Base-by-base conservation (phyloP, 2,888 invertebrate genomes). In the Steromphala cineraria region DNA sequence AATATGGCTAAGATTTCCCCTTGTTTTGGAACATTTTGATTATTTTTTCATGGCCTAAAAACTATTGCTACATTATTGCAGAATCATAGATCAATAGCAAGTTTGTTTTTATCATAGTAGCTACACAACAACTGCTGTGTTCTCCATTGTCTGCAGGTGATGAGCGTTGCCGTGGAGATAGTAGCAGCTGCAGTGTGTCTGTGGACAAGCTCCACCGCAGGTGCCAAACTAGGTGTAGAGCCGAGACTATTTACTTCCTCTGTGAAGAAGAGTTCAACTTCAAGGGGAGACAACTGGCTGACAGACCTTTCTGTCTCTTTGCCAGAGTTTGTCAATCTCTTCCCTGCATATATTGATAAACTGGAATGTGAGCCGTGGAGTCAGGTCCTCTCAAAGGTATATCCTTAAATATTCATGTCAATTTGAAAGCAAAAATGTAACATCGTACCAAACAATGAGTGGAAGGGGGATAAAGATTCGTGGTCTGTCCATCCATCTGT, bases 361-460 rank as follows among this genome's bases (percentile, higher is more conserved):
- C 24, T 85, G 21, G 78, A 83, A 19, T 67, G 67, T 28, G 88
- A 88, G 55, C 89, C 89, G 19, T 90, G 89, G 89, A 82, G 81
- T 79, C 88, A 86, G 62, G 81, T 89, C 21, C 24, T 86, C 53
- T 83, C 86, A 46, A 89, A 88, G 87, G 90, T 89, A 40, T 19
- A 15, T 24, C 75, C 15, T 53, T 31, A 15, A 21, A 53, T 31
- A 17, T 52, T 28, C 13, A 10, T n/a, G n/a, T 19, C 21, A 40
- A 67, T n/a, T n/a, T n/a, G n/a, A n/a, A n/a, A n/a, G n/a, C n/a
- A n/a, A n/a, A n/a, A n/a, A n/a, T n/a, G n/a, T n/a, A n/a, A n/a
- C n/a, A n/a, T n/a, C n/a, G n/a, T n/a, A n/a, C n/a, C n/a, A n/a
- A n/a, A n/a, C n/a, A n/a, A n/a, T n/a, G n/a, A n/a, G n/a, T n/a